Evolutionary conservation across 2,888 invertebrate species (phyloP), one percentile per base, ranked within the genome.

Genomic region (Pristionchus arcanus): DNA sequence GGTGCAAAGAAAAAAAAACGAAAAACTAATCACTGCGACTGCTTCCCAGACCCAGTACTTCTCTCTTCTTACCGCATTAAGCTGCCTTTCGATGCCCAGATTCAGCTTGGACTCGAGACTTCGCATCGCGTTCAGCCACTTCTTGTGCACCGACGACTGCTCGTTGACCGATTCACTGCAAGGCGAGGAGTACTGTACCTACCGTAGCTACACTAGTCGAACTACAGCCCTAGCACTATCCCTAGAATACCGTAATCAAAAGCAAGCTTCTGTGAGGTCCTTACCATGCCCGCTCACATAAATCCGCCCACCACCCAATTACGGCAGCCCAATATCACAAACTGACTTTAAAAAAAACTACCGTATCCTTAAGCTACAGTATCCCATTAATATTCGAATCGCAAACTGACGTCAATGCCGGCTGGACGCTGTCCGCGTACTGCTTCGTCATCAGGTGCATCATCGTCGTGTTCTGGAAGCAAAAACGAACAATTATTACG

Each of bases 51-150:
- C 9, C 42, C 13, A 49, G 42, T n/a, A 49, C 42, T 49, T 49
- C 42, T 13, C 42, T 49, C 42, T 49, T 90, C 97, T 97, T 42
- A 98, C 97, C 0, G 98, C 97, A 91, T 97, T 97, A 89, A 99
- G 96, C 3, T 98, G 97, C 89, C 96, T 94, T 91, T 96, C 96
- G 42, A 96, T 92, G 25, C 96, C 96, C 42, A 94, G 97, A 95
- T 98, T 98, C 91, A 99, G 96, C 96, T 98, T 98, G 90, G 96
- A 97, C 96, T 99, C 98, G 89, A 98, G 96, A 95, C 97, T 97
- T 93, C 98, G 97, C 95, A 98, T 96, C 84, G 98, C 96, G 34
- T 97, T 96, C 92, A 97, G 97, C 95, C 98, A 98, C 95, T 97
- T 97, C 91, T 97, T 97, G 90, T 97, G 95, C 95, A 98, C 98